Evolutionary conservation across 2,888 invertebrate genomes (phyloP), one percentile per base, ranked within the genome.

Genomic region (Caradrina kadenii): DNA sequence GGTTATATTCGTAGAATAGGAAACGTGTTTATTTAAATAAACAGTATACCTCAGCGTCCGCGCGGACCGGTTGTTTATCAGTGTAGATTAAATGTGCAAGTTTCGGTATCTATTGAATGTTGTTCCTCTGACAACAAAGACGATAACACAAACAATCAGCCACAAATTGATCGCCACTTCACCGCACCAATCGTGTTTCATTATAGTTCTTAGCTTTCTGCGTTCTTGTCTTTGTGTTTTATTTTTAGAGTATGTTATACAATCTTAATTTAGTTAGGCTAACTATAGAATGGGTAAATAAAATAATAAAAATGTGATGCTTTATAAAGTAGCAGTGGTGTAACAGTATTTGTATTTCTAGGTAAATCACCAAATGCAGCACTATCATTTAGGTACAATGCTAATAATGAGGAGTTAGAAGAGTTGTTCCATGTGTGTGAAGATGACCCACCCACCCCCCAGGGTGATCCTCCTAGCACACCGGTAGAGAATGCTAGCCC

Each of bases 381-480:
- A 42, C 91, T 97, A 67, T 96, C 97, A 10, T 97, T 98, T 84
- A 97, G 97, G 86, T 98, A 97, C 86, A 97, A 97, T 93, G 97
- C 97, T n/a, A 97, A 97, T 83, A 97, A 97, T 87, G 98, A 98
- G 85, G 97, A 97, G 90, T 89, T 98, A 64, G 97, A 98, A 84
- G 97, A 97, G 86, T 87, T 97, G 15, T 97, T 96, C 84, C 96
- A 96, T 63, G 96, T 96, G 58, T 97, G 97, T 86, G 97, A 97
- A 50, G 96, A 96, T 87, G 96, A 96, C 79, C 94, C 92, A 13
- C 92, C 94, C 0, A 94, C 96, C 13, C 95, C 96, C 0, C 96
- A 96, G 68, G 87, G 89, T 85, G 96, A 96, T 15, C 91, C 91
- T 45, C 92, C 93, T 10, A 82, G 70, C 72, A 81, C 88, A 19